A percentile compares a stretch with the other conserved stretches of the same genome.
These are phyloP conservation scores for Drosophila saltans DNA, from an alignment of 1,140 invertebrate species.

Conservation along the genomic window DNA sequence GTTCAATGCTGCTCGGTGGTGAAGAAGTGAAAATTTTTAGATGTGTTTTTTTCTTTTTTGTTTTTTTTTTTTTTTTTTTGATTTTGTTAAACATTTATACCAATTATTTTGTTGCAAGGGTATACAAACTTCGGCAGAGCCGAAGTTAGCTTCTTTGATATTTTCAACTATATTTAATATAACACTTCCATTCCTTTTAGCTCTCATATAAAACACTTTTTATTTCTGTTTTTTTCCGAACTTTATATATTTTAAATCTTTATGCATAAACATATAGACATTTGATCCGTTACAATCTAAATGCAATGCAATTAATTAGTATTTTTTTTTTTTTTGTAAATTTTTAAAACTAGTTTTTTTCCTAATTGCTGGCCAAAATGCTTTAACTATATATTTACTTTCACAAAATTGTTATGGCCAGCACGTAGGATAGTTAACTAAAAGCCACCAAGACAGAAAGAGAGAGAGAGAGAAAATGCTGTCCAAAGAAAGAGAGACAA, in stretches of 20 bases:
- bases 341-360: conserved; percentile 4
- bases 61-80: no score
- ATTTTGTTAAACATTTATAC: no score
- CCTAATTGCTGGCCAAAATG: conserved; percentile 30
- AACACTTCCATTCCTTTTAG: no score
- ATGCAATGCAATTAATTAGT: neutral
- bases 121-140: no score
- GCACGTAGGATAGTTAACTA: conserved; percentile 50
- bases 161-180: no score
- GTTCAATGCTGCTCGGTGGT: no score
- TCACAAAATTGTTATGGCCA: conserved; percentile 48
- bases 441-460: conserved; percentile 8
- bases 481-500: neutral
- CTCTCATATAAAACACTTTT: no score
- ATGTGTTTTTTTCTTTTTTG: no score
- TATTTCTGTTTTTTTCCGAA: no score
- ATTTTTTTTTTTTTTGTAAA: neutral
- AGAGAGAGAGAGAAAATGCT: neutral
- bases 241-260: neutral
- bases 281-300: neutral
- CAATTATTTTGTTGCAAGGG: no score
- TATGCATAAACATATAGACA: neutral
- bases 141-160: no score
- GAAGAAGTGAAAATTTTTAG: no score
- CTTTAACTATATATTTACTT: conserved; percentile 49